phyloP scores from a whole-genome alignment of 2,113 vertebrate genomes.

The Tenebrosternarchus preto region DNA sequence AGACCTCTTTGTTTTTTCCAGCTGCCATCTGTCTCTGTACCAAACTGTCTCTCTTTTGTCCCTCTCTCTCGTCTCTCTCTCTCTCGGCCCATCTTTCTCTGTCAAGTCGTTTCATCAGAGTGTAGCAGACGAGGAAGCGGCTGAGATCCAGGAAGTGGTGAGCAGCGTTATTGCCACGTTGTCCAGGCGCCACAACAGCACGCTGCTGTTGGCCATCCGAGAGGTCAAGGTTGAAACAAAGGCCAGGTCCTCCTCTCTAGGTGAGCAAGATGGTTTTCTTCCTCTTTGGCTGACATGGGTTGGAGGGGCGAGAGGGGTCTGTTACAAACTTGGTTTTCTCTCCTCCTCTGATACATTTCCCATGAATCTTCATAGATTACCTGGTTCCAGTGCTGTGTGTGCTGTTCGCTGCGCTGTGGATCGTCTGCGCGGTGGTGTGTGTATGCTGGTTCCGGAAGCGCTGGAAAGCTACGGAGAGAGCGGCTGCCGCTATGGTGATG shows the following conservation, averaged over 20 bases:
- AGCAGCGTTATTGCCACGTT: slow-evolving; percentile 82
- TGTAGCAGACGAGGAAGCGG: slow-evolving; percentile 73
- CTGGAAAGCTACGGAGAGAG: slow-evolving; percentile 88
- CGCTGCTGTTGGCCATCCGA: slow-evolving; percentile 82
- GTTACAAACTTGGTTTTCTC: background rate
- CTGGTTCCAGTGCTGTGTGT: slow-evolving; percentile 84
- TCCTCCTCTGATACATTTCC: background rate
- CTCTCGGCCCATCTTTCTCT: slow-evolving; percentile 10
- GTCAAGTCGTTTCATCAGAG: slow-evolving; percentile 83
- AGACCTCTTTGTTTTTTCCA: no score
- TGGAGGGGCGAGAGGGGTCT: no score
- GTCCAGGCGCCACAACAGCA: slow-evolving; percentile 89
- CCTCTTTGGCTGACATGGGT: background rate
- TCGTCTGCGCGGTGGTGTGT: slow-evolving; percentile 85
- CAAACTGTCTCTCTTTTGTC: background rate
- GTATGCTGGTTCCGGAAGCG: slow-evolving; percentile 92
- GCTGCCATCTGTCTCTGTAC: background rate
- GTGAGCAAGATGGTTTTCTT: slow-evolving; percentile 65
- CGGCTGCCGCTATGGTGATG: slow-evolving; percentile 60
- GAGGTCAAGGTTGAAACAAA: slow-evolving; percentile 89
- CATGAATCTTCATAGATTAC: slow-evolving; percentile 73
- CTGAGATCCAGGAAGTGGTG: slow-evolving; percentile 82
- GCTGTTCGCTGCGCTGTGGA: slow-evolving; percentile 86
- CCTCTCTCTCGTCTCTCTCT: slow-evolving; percentile 5
- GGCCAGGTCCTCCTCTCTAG: slow-evolving; percentile 70